phyloP scores from a whole-genome alignment of 1,140 invertebrate genomes.

The Dryas iulia region DNA sequence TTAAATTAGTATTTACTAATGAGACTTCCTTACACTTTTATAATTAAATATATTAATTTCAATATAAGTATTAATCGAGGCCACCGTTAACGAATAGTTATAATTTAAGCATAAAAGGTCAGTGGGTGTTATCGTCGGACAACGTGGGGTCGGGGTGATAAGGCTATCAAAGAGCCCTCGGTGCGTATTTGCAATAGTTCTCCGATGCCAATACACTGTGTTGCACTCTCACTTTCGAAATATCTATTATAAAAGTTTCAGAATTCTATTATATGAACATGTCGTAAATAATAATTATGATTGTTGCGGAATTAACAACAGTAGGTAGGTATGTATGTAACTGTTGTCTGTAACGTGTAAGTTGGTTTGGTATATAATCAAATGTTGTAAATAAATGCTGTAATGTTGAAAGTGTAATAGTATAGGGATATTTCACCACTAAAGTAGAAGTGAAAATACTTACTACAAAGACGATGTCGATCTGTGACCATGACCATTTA shows the following conservation, averaged over 20 bases:
- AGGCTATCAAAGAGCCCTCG: conserved; percentile 33
- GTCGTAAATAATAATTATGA: background rate
- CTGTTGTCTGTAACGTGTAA: background rate
- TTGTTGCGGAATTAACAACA: background rate
- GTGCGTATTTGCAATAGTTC: conserved; percentile 28
- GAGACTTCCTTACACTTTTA: background rate
- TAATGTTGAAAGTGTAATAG: background rate
- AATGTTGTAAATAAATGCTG: background rate
- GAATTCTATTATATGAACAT: background rate
- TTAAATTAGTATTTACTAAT: background rate
- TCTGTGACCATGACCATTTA: too few relatives aligned
- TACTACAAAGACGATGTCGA: too few relatives aligned
- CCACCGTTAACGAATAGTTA: conserved; percentile 11
- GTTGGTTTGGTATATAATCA: background rate
- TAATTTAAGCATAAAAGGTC: conserved; percentile 30
- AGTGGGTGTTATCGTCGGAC: conserved; percentile 24
- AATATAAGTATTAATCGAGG: conserved; percentile 31
- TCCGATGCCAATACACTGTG: conserved; percentile 7
- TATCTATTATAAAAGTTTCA: conserved; percentile 11
- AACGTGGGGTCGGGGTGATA: conserved; percentile 33
- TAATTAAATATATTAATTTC: background rate
- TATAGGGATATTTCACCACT: background rate
- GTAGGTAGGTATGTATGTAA: background rate
- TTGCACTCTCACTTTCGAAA: conserved; percentile 24
- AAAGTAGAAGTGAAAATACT: too few relatives aligned